Conservation (phyloP, 2,113 vertebrate species). For the Setophaga petechia region DNA sequence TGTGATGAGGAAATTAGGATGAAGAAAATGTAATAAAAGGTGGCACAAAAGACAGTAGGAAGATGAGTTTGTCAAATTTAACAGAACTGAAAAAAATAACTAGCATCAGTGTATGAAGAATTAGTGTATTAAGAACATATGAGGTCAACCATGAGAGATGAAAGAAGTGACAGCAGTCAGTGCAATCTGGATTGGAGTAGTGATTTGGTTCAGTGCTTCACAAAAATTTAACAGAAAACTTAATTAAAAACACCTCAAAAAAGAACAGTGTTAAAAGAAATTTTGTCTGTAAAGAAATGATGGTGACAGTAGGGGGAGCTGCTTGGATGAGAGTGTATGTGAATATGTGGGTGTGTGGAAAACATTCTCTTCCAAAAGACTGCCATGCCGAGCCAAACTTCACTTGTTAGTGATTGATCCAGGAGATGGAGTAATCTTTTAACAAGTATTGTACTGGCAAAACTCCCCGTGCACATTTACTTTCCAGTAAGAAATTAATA, state of each 20-base stretch:
- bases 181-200: not conserved
- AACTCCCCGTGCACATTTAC: not conserved
- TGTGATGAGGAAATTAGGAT: not conserved
- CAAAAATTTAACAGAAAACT: not conserved
- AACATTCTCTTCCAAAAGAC: not conserved
- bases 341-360: rapidly evolving
- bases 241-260: not conserved
- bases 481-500: not conserved
- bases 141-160: not conserved
- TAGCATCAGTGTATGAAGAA: not conserved
- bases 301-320: rapidly evolving
- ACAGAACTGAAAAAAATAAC: not conserved
- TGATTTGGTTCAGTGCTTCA: not conserved
- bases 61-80: not conserved
- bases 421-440: not conserved
- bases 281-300: not conserved
- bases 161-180: not conserved
- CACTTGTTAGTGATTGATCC: not conserved
- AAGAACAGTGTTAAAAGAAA: not conserved
- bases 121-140: not conserved
- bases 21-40: not conserved
- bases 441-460: not conserved
- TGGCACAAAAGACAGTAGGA: not conserved
- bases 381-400: not conserved
- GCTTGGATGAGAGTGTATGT: not conserved